phyloP scores from a whole-genome alignment of 2,797 vertebrate genomes.

The Denticeps clupeoides region DNA sequence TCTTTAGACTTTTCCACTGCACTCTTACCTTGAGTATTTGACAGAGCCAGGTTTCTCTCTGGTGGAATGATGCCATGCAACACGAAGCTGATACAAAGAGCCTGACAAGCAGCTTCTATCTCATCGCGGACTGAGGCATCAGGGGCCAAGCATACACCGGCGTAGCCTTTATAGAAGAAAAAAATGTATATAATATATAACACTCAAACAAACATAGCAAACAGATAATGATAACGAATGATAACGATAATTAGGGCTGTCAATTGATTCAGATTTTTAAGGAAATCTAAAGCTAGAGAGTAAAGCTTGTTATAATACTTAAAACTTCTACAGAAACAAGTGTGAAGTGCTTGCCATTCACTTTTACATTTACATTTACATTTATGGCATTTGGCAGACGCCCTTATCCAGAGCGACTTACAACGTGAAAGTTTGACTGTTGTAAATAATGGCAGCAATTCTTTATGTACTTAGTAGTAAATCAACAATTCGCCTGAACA shows the following conservation, averaged over 20 bases:
- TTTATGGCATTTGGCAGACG: too few relatives aligned
- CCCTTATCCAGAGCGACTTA: too few relatives aligned
- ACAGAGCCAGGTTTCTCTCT: conserved; percentile 5
- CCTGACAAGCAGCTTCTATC: conserved; percentile 55
- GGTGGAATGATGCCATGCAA: conserved; percentile 14
- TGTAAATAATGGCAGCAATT: too few relatives aligned
- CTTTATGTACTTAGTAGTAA: too few relatives aligned
- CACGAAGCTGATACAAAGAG: conserved; percentile 40
- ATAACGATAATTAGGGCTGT: neutral
- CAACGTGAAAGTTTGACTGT: too few relatives aligned
- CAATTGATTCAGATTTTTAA: too few relatives aligned
- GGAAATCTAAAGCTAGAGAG: too few relatives aligned
- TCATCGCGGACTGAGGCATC: conserved; percentile 46
- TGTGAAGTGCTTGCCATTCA: too few relatives aligned
- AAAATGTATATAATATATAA: neutral
- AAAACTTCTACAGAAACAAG: too few relatives aligned
- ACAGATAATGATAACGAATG: neutral
- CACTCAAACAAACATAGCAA: neutral
- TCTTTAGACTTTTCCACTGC: neutral
- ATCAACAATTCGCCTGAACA: too few relatives aligned
- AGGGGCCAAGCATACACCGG: conserved; percentile 53
- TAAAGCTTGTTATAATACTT: too few relatives aligned
- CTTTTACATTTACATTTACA: too few relatives aligned
- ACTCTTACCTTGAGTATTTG: conserved; percentile 35
- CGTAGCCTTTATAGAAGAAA: conserved; percentile 32